Percentiles rank a stretch among this genome's conserved stretches.
Conservation (phyloP, 2,888 invertebrate genomes). For the Frankliniella fusca region DNA sequence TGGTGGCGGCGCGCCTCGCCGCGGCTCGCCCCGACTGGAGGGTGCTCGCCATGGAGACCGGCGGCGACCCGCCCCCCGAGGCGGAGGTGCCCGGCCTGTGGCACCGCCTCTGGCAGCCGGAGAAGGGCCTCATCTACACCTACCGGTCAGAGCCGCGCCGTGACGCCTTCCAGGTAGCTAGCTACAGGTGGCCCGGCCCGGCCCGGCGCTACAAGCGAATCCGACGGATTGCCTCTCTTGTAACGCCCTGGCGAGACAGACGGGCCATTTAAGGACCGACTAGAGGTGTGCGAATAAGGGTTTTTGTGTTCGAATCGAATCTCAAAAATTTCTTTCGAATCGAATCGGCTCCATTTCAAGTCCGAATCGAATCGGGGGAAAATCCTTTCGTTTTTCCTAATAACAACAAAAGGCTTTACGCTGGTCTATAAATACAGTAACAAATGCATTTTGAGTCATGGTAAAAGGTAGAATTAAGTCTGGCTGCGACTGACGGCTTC, state of each 20-base stretch:
- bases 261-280: background rate
- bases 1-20: slow-evolving; percentile 11
- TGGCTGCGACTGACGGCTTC: too few relatives aligned
- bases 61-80: slow-evolving; percentile 3
- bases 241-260: background rate
- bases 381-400: too few relatives aligned
- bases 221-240: background rate
- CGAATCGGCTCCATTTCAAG: too few relatives aligned
- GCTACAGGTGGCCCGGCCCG: background rate
- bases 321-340: too few relatives aligned
- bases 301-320: background rate
- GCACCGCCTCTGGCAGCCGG: slow-evolving; percentile 9
- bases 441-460: too few relatives aligned
- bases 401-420: too few relatives aligned
- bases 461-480: too few relatives aligned
- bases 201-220: background rate
- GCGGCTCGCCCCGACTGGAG: background rate
- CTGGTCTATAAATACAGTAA: too few relatives aligned
- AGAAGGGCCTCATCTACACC: background rate
- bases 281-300: background rate
- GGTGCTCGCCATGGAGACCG: slow-evolving; percentile 13
- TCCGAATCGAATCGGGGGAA: too few relatives aligned
- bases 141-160: background rate
- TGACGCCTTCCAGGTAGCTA: background rate
- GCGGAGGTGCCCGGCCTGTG: slow-evolving; percentile 11